Evolutionary conservation across 2,888 invertebrate genomes (phyloP).

Genomic region (Pammene aurita): DNA sequence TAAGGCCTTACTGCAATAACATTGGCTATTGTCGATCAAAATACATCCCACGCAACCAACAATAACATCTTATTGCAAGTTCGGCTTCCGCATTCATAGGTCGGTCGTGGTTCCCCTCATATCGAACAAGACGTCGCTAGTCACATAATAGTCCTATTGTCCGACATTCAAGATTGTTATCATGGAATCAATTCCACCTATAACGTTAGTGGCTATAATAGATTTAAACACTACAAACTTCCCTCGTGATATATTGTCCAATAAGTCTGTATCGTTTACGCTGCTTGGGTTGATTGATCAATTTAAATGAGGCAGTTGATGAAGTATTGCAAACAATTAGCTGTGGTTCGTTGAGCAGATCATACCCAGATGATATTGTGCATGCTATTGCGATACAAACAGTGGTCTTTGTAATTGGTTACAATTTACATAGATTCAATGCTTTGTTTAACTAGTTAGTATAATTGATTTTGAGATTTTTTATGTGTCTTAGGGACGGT

Average conservation of each 20-base stretch:
- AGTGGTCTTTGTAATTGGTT: neutral
- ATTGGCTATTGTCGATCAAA: slow-evolving; percentile 52
- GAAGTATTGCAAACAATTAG: slow-evolving; percentile 27
- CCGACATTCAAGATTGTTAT: slow-evolving; percentile 64
- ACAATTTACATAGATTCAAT: too few species aligned
- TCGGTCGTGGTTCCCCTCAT: slow-evolving; percentile 54
- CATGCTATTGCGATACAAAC: slow-evolving; percentile 6
- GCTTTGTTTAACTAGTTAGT: too few species aligned
- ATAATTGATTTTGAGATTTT: too few species aligned
- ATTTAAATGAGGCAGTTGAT: slow-evolving; percentile 25
- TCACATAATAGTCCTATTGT: slow-evolving; percentile 72
- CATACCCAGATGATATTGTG: slow-evolving; percentile 18
- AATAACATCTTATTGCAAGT: slow-evolving; percentile 68
- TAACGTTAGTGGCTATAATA: slow-evolving; percentile 43
- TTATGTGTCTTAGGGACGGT: too few species aligned
- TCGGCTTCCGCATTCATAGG: slow-evolving; percentile 59
- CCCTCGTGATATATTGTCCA: slow-evolving; percentile 31
- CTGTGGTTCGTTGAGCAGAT: slow-evolving; percentile 21
- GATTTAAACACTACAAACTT: slow-evolving; percentile 47
- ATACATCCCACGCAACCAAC: slow-evolving; percentile 63
- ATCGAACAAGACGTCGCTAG: slow-evolving; percentile 62
- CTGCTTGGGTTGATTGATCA: slow-evolving; percentile 29
- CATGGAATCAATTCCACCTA: slow-evolving; percentile 48
- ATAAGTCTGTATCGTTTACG: slow-evolving; percentile 24
- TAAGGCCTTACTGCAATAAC: slow-evolving; percentile 29